These are phyloP conservation scores for Styela clava DNA, from an alignment of 23 tunicate species.

Conservation along the genomic window DNA sequence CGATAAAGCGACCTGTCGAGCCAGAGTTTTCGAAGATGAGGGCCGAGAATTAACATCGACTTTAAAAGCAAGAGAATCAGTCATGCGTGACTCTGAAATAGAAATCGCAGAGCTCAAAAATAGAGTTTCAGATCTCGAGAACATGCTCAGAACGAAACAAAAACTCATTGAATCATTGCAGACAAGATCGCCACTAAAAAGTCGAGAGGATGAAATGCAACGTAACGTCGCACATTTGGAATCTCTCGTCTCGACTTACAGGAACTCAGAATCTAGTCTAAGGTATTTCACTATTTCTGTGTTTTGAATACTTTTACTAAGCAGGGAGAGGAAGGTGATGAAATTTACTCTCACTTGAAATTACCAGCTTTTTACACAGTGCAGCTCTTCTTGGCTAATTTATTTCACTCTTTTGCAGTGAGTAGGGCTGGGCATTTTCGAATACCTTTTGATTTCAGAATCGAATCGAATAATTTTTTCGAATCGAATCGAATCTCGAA, in stretches of 20 bases:
- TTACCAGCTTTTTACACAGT: too few relatives aligned
- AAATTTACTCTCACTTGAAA: too few relatives aligned
- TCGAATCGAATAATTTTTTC: too few relatives aligned
- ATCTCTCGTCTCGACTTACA: slow-evolving; percentile 46
- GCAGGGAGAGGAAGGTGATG: slow-evolving; percentile 29
- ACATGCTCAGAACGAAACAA: slow-evolving; percentile 53
- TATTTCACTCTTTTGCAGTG: too few relatives aligned
- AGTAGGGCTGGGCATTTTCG: too few relatives aligned
- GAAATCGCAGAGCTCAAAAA: slow-evolving; percentile 62
- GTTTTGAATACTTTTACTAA: not conserved
- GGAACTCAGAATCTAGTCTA: slow-evolving; percentile 12
- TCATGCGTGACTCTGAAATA: slow-evolving; percentile 60
- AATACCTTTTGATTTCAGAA: too few relatives aligned
- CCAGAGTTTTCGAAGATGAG: slow-evolving; percentile 72
- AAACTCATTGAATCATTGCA: slow-evolving; percentile 82
- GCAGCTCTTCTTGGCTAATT: too few relatives aligned
- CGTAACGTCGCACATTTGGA: slow-evolving; percentile 50
- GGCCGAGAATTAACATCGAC: slow-evolving; percentile 55
- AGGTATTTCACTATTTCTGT: not conserved
- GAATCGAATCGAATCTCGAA: too few relatives aligned
- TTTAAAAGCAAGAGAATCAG: slow-evolving; percentile 71
- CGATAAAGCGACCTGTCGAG: slow-evolving; percentile 25
- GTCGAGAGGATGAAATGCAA: slow-evolving; percentile 56
- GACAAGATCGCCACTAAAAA: slow-evolving; percentile 78
- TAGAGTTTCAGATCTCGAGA: slow-evolving; percentile 42